Evolutionary conservation across 2,113 vertebrate genomes (phyloP), one percentile per base, ranked within the genome.

Genomic region (Pleuronectes platessa): DNA sequence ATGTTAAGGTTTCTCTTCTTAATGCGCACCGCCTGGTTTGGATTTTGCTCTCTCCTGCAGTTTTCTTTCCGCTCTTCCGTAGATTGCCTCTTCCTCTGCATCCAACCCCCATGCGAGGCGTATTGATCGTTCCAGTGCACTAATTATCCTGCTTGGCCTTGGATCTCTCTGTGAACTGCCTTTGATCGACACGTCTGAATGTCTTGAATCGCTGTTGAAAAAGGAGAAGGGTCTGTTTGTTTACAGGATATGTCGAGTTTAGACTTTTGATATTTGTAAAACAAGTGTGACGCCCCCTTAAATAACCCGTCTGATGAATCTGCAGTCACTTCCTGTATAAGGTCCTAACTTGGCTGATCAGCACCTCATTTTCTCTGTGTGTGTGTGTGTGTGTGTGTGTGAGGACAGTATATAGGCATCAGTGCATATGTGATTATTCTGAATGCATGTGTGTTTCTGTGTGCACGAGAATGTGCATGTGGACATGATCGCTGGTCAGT

Each of bases 111-210:
- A 74, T 82, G 21, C 51, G 17, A 78, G 61, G 12, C 11, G 6
- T 84, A 93, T 92, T 82, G 93, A 94, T 93, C 31, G 40, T 79
- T 79, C 74, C 71, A 58, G 68, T 62, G 74, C 88, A 88, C 90
- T 90, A 90, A 93, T 93, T 88, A 88, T 89, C 71, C 82, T 71
- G 79, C 84, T 63, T 83, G 85, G 91, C 82, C 78, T 87, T 84
- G 78, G 60, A 87, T 90, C 75, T 88, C 85, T 90, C 80, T 81
- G 56, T 83, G 76, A 86, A 63, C 81, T 15, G 15, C 68, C 61
- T 87, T 85, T 88, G 71, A 83, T 74, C 61, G 62, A 71, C 69
- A 62, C 26, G 76, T 86, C 68, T 75, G 65, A 10, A 54, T 69
- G 23, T 20, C 55, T 62, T 42, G 13, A 8, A 0, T 66, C 60